Evolutionary conservation across 2,113 vertebrate species (phyloP).

Genomic region (Leucoraja erinaceus): DNA sequence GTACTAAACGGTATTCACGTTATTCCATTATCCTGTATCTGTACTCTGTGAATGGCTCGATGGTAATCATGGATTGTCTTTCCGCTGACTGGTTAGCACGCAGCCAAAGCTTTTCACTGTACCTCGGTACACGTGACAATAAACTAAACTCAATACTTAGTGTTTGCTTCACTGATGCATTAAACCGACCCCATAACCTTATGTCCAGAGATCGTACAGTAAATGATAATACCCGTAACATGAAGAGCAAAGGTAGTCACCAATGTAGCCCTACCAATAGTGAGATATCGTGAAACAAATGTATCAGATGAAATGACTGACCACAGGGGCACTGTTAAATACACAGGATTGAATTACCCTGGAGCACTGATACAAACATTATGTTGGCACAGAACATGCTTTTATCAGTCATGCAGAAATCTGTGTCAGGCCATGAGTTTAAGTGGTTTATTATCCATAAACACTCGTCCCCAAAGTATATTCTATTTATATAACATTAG

Average conservation of each 20-base stretch:
- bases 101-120: too few species aligned
- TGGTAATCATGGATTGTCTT: too few species aligned
- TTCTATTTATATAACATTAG: conserved; percentile 16
- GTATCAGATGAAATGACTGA: not conserved
- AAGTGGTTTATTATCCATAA: conserved; percentile 36
- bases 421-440: not conserved
- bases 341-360: conserved; percentile 3
- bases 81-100: too few species aligned
- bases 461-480: conserved; percentile 9
- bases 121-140: too few species aligned
- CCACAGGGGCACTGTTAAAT: not conserved
- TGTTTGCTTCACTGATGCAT: not conserved
- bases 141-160: not conserved
- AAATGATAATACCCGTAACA: not conserved
- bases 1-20: too few species aligned
- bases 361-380: conserved; percentile 22
- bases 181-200: not conserved
- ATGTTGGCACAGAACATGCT: conserved; percentile 17
- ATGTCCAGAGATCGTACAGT: not conserved
- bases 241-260: not conserved
- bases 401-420: conserved; percentile 30
- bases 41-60: too few species aligned
- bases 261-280: not conserved
- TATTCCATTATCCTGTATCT: too few species aligned
- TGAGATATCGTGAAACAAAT: not conserved